Conservation (phyloP, 2,113 vertebrate species). For the Scomber japonicus region DNA sequence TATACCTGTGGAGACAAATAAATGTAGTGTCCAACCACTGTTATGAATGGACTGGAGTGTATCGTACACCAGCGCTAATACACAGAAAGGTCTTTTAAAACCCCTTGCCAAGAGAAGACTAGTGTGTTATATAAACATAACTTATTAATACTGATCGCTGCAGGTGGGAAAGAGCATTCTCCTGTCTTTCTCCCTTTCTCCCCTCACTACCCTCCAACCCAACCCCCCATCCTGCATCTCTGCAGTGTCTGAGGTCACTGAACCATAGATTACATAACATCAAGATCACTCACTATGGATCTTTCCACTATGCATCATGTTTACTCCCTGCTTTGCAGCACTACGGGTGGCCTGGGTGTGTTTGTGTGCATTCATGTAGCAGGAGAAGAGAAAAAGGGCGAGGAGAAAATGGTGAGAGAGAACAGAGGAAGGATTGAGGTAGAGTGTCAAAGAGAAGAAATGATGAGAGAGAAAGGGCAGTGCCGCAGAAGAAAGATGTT, state of each 20-base stretch:
- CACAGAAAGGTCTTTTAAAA: neutral
- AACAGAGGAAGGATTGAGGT: neutral
- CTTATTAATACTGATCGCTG: slow-evolving; percentile 45
- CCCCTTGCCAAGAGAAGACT: slow-evolving; percentile 4
- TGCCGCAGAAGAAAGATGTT: slow-evolving; percentile 19
- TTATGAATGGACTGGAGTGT: neutral
- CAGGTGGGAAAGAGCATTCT: slow-evolving; percentile 25
- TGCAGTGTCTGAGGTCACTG: slow-evolving; percentile 68
- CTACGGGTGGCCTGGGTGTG: slow-evolving; percentile 24
- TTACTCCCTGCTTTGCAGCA: slow-evolving; percentile 22
- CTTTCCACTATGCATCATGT: slow-evolving; percentile 42
- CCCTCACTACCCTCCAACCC: neutral
- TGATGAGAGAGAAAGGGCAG: neutral
- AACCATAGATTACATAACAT: slow-evolving; percentile 63
- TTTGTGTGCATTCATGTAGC: slow-evolving; percentile 10
- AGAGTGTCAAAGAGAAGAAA: neutral
- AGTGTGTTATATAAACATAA: slow-evolving; percentile 30
- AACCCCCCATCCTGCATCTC: slow-evolving; percentile 35
- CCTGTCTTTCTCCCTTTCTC: neutral
- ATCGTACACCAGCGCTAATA: neutral
- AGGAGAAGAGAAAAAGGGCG: neutral
- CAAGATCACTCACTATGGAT: slow-evolving; percentile 61
- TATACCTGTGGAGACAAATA: neutral
- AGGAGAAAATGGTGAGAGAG: neutral
- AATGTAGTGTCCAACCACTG: neutral